Evolutionary conservation across 1,140 invertebrate genomes (phyloP).

Genomic region (Drosophila athabasca): DNA sequence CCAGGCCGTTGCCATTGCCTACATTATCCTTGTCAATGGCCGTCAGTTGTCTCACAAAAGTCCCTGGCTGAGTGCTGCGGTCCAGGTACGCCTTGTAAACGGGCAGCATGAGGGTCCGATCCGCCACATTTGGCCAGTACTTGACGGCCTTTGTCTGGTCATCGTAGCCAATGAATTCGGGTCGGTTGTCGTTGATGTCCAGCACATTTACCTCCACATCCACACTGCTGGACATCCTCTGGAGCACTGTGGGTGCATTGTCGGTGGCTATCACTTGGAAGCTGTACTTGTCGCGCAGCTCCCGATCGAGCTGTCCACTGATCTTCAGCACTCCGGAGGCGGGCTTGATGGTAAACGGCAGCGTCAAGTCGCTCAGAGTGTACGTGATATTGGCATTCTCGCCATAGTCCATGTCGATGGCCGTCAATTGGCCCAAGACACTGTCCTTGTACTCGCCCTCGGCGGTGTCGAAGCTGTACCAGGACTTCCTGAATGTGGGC

Average conservation of each 20-base stretch:
- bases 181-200: conserved; percentile 92
- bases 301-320: conserved; percentile 91
- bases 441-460: conserved; percentile 90
- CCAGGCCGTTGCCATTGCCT: conserved; percentile 92
- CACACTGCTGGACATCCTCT: conserved; percentile 87
- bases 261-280: conserved; percentile 91
- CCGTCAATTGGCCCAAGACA: conserved; percentile 90
- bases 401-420: conserved; percentile 90
- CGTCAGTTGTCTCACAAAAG: conserved; percentile 88
- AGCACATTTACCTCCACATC: conserved; percentile 91
- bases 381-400: conserved; percentile 91
- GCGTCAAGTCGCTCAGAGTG: conserved; percentile 86
- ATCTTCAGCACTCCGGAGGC: conserved; percentile 90
- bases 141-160: conserved; percentile 84
- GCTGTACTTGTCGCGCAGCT: conserved; percentile 88
- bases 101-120: conserved; percentile 83
- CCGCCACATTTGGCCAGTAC: conserved; percentile 64
- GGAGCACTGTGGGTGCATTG: conserved; percentile 85
- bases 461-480: conserved; percentile 92
- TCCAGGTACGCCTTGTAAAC: conserved; percentile 89
- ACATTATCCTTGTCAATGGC: conserved; percentile 94
- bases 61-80: conserved; percentile 89
- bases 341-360: conserved; percentile 90
- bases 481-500: conserved; percentile 91
- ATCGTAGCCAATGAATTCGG: conserved; percentile 89